Base-by-base conservation (phyloP, 1,140 invertebrate genomes). In the Camponotus vicinus region DNA sequence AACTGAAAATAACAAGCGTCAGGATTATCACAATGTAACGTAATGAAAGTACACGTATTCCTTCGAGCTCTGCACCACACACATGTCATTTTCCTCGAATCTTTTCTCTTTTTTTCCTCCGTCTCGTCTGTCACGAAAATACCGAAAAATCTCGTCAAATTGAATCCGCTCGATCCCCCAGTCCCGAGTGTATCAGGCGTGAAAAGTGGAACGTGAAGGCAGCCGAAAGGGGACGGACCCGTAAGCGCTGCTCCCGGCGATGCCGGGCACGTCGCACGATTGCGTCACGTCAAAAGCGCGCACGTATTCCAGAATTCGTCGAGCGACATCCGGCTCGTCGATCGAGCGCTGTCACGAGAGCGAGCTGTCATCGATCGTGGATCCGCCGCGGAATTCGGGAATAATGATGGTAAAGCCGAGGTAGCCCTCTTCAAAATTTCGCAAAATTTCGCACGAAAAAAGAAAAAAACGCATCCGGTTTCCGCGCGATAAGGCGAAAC, bases 201-300 rank as follows among this genome's bases (percentile, higher is more conserved):
- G n/a, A 52, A 52, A 49, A 78, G 32, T 13, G 32, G 18, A 66
- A 59, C 57, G 9, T 15, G 49, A 8, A 15, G 13, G 49, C 27
- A 9, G 27, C 27, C 15, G 9, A 73, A n/a, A 9, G 49, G 69
- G 42, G 21, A 75, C 73, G 15, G n/a, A 27, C 21, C 21, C n/a
- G 18, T 5, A 42, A 34, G 18, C 18, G 52, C 13, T 8, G 13
- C 37, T 61, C 75, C 40, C 27, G 75, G 27, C 75, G 59, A 64
- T 77, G 59, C 37, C 49, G 59, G 18, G 15, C 21, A 80, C 63
- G 76, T 66, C 40, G 27, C 27, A 13, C 5, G n/a, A 55, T 21
- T 40, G 77, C 61, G 77, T 80, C 77, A 82, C 66, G 78, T 71
- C 49, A 69, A 15, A 82, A 27, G 37, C 45, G 42, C 42, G 61